These are phyloP conservation scores for Nephrotoma flavescens DNA, from an alignment of 2,888 invertebrate species.

Conservation along the genomic window DNA sequence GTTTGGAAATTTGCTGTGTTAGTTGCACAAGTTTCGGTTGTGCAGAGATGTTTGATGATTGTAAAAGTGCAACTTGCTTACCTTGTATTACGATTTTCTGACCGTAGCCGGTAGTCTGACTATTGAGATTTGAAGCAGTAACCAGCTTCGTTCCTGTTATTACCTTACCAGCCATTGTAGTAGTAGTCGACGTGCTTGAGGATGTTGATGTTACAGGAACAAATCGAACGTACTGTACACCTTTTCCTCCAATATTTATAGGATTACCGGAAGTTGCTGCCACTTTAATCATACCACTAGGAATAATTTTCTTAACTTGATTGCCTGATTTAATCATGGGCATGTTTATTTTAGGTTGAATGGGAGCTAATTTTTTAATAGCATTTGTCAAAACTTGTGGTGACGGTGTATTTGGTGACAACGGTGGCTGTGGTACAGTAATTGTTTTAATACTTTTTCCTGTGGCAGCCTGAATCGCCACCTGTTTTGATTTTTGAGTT, in stretches of 20 bases:
- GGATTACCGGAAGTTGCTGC: not conserved
- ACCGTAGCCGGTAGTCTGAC: not conserved
- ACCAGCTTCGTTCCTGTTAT: conserved; percentile 16
- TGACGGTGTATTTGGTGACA: not conserved
- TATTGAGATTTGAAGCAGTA: not conserved
- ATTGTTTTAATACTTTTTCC: not conserved
- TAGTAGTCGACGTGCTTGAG: conserved; percentile 16
- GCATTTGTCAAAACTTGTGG: conserved; percentile 2
- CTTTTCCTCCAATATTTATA: conserved; percentile 9
- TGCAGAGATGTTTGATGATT: conserved; percentile 27
- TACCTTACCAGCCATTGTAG: conserved; percentile 16
- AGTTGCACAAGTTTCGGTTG: not conserved
- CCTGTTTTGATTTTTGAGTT: not conserved
- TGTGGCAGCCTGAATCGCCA: not conserved
- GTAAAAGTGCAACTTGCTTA: conserved; percentile 21
- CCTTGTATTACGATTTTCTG: conserved; percentile 17
- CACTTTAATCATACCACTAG: not conserved
- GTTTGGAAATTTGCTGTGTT: not conserved
- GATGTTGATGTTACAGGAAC: conserved; percentile 34
- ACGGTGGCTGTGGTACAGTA: not conserved
- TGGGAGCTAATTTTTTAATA: not conserved
- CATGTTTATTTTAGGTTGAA: not conserved
- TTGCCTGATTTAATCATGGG: not conserved
- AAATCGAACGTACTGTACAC: conserved; percentile 47
- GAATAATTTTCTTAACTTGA: not conserved